Percentiles rank a stretch among this genome's conserved stretches.
These are phyloP conservation scores for Barbus barbus DNA, from an alignment of 2,113 vertebrate species.

Conservation along the genomic window DNA sequence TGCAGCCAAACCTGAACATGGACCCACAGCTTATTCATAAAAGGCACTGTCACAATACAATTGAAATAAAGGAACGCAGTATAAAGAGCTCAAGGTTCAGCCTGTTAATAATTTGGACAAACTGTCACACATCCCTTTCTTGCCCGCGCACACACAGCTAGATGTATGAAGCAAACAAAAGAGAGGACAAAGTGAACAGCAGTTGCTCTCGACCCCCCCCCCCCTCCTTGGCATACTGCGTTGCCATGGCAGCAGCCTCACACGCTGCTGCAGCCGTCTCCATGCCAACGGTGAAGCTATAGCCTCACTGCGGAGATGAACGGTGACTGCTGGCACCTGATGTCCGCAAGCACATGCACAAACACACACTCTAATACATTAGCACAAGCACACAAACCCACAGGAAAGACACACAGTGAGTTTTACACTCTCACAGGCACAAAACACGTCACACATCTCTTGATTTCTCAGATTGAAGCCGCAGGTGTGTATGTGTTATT, in stretches of 20 bases:
- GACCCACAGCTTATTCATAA: constrained; percentile 30
- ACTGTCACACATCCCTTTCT: neutral
- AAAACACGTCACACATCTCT: neutral
- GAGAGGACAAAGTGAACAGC: constrained; percentile 63
- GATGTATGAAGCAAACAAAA: constrained; percentile 51
- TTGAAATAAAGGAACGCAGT: neutral
- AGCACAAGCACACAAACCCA: neutral
- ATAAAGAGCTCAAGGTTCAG: constrained; percentile 20
- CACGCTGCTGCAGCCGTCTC: constrained; percentile 69
- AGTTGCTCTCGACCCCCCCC: constrained; percentile 57
- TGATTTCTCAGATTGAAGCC: constrained; percentile 32
- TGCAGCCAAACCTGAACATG: neutral
- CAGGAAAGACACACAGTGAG: neutral
- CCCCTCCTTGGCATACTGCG: constrained; percentile 69
- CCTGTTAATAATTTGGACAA: neutral
- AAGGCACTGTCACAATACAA: neutral
- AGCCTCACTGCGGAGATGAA: constrained; percentile 66
- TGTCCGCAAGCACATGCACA: constrained; percentile 35
- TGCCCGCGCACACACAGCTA: constrained; percentile 43
- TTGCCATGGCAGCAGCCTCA: constrained; percentile 76
- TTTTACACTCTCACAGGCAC: constrained; percentile 32
- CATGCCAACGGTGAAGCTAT: constrained; percentile 73
- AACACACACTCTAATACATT: constrained; percentile 18
- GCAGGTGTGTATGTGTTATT: constrained; percentile 44
- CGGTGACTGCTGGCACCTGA: constrained; percentile 71